A percentile compares a stretch with the other conserved stretches of the same genome.
Evolutionary conservation across 92 coral and sea anemone genomes (phyloP).

Genomic region (Micromussa lordhowensis): DNA sequence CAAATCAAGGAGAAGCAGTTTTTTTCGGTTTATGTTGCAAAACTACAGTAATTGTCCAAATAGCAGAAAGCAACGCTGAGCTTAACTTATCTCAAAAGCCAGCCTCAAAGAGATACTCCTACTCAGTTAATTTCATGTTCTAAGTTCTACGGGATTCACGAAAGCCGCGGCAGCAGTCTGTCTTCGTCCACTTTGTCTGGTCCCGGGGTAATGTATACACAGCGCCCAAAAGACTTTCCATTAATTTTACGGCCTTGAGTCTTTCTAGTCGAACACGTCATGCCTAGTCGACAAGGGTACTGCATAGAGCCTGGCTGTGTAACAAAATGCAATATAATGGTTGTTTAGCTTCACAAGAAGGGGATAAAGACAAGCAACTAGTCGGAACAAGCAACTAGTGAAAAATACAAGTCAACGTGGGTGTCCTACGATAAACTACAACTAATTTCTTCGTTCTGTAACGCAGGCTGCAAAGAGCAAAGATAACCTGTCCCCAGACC

Average conservation of each 20-base stretch:
- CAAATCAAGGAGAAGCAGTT: background rate
- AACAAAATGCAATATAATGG: background rate
- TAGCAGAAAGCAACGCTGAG: background rate
- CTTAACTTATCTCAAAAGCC: background rate
- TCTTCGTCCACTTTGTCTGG: slow-evolving; percentile 39
- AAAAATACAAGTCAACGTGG: too few species aligned
- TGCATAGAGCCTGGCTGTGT: slow-evolving; percentile 37
- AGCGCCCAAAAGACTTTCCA: background rate
- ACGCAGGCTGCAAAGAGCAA: too few species aligned
- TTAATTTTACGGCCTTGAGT: background rate
- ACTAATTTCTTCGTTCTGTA: too few species aligned
- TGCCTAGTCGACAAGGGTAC: slow-evolving; percentile 46
- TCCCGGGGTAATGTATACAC: background rate
- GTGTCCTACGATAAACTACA: too few species aligned
- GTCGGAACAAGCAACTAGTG: too few species aligned
- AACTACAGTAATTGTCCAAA: background rate
- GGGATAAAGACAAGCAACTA: too few species aligned
- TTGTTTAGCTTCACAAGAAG: too few species aligned
- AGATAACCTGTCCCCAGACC: too few species aligned
- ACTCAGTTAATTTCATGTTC: background rate
- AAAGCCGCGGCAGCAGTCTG: background rate
- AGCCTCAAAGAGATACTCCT: background rate
- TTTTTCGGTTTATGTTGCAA: background rate
- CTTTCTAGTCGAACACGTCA: slow-evolving; percentile 21
- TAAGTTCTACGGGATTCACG: background rate